These are phyloP conservation scores for Coregonus sp. DNA, from an alignment of 2,797 vertebrate genomes.

Conservation along the genomic window DNA sequence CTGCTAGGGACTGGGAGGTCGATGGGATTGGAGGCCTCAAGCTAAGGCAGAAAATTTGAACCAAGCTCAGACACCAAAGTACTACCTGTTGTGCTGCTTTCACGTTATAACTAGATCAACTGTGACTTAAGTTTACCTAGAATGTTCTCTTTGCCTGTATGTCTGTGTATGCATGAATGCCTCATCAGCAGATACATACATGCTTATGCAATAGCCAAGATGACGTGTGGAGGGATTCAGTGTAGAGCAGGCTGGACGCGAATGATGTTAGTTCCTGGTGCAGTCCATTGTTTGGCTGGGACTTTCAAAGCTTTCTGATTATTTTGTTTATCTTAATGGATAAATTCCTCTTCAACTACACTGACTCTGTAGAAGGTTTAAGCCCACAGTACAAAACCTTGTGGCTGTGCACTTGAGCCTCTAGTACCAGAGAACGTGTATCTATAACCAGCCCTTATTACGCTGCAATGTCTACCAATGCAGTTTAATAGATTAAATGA, in stretches of 20 bases:
- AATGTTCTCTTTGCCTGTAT: constrained; percentile 70
- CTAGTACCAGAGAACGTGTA: constrained; percentile 43
- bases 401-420: constrained; percentile 60
- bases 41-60: constrained; percentile 60
- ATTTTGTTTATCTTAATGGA: constrained; percentile 21
- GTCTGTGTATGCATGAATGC: constrained; percentile 63
- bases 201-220: constrained; percentile 77
- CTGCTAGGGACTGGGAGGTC: constrained; percentile 38
- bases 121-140: constrained; percentile 81
- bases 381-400: constrained; percentile 38
- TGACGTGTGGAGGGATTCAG: constrained; percentile 66
- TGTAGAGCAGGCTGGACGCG: constrained; percentile 58
- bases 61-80: constrained; percentile 82
- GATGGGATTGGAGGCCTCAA: constrained; percentile 32
- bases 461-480: constrained; percentile 32
- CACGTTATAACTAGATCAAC: constrained; percentile 81
- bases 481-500: constrained; percentile 23
- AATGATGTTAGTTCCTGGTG: constrained; percentile 69
- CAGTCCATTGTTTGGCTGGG: constrained; percentile 54
- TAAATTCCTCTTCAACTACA: constrained; percentile 44
- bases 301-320: constrained; percentile 31
- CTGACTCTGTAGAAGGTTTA: constrained; percentile 46
- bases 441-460: constrained; percentile 34
- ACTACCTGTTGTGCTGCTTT: constrained; percentile 81
- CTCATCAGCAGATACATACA: constrained; percentile 66